A percentile compares a stretch with the other conserved stretches of the same genome.
Evolutionary conservation across 2,888 invertebrate species (phyloP).

Genomic region (Agonopterix subpropinquella): DNA sequence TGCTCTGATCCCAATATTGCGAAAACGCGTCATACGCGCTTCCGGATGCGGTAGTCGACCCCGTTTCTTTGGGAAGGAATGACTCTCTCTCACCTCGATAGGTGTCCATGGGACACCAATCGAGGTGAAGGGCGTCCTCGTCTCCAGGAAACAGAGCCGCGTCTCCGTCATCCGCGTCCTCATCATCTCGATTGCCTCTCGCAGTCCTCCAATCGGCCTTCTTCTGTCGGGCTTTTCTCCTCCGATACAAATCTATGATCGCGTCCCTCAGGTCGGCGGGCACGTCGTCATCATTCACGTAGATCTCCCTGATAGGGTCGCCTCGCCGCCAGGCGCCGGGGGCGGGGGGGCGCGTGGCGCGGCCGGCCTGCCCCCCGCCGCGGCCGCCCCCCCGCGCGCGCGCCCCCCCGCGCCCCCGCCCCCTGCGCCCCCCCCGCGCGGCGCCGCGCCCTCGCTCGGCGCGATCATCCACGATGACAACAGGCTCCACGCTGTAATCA

Average conservation of each 20-base stretch:
- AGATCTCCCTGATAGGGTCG: too few species aligned
- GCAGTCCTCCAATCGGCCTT: too few species aligned
- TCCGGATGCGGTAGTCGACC: neutral
- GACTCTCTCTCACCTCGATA: neutral
- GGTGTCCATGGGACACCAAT: neutral
- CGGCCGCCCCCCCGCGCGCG: too few species aligned
- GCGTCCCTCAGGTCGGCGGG: neutral
- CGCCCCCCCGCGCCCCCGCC: too few species aligned
- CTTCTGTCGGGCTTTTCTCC: neutral
- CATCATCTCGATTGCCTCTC: neutral
- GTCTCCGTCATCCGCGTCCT: neutral
- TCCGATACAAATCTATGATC: neutral
- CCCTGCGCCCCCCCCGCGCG: too few species aligned
- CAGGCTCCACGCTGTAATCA: too few species aligned
- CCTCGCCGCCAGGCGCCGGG: too few species aligned
- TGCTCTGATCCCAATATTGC: constrained; percentile 7
- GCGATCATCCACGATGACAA: too few species aligned
- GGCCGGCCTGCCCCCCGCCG: too few species aligned
- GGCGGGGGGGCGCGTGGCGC: too few species aligned
- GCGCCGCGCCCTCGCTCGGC: too few species aligned
- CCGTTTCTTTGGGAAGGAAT: neutral
- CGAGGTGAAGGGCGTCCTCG: neutral
- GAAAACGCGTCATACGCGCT: constrained; percentile 8
- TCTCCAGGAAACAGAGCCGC: constrained; percentile 2
- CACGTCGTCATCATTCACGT: neutral